Conservation (phyloP, 2,797 vertebrate genomes). For the Pseudochirops cupreus region DNA sequence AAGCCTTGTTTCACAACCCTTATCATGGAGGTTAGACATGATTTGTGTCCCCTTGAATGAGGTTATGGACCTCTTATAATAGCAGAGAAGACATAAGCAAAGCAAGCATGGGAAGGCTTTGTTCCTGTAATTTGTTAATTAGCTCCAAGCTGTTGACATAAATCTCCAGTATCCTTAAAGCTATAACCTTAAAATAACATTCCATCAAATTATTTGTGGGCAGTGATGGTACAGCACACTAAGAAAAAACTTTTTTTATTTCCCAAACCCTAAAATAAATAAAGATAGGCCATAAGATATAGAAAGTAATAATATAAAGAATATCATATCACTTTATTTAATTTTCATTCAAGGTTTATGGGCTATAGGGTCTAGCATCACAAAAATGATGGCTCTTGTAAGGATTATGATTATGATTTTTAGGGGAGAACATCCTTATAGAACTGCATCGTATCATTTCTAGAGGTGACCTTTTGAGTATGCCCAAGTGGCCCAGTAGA, state of each 20-base stretch:
- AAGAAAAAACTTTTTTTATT: background rate
- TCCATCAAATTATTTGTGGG: conserved; percentile 9
- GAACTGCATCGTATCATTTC: background rate
- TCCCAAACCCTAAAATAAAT: conserved; percentile 1
- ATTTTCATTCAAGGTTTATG: background rate
- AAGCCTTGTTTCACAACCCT: background rate
- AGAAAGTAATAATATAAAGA: background rate
- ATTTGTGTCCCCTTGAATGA: background rate
- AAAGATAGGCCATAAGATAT: background rate
- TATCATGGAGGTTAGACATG: background rate
- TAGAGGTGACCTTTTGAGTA: background rate
- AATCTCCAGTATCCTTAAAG: background rate
- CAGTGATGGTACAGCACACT: background rate
- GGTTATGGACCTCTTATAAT: background rate
- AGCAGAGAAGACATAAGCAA: background rate
- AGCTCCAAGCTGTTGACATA: background rate
- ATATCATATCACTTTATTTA: background rate
- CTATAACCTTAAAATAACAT: background rate
- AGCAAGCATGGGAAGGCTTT: background rate
- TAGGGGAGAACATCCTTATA: background rate
- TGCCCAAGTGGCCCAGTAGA: background rate
- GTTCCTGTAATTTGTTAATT: conserved; percentile 16
- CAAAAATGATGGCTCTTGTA: background rate
- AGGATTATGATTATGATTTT: background rate
- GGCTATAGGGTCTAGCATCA: background rate